A percentile compares a stretch with the other conserved stretches of the same genome.
Evolutionary conservation across 1,140 invertebrate species (phyloP).

Genomic region (Nixonia krombeini): DNA sequence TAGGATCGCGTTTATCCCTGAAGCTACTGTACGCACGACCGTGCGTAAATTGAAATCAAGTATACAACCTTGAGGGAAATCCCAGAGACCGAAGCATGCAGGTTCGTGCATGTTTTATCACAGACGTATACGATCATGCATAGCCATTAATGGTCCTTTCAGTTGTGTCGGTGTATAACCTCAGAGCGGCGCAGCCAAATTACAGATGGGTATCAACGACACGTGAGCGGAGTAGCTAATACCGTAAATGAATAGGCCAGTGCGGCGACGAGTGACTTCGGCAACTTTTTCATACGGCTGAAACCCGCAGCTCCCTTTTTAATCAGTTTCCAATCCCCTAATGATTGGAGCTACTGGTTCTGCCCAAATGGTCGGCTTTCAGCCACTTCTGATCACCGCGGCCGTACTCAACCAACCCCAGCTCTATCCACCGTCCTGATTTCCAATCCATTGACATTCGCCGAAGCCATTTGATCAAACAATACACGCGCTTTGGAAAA

Average conservation of each 20-base stretch:
- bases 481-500: conserved; percentile 39
- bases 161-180: too few species aligned
- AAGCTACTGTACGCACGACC: too few species aligned
- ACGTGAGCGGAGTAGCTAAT: conserved; percentile 66
- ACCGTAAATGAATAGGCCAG: conserved; percentile 64
- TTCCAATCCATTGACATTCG: conserved; percentile 40
- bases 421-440: conserved; percentile 14
- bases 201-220: conserved; percentile 68
- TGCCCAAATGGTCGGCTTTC: conserved; percentile 41
- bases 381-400: conserved; percentile 22
- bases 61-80: too few species aligned
- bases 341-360: conserved; percentile 61
- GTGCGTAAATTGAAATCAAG: too few species aligned
- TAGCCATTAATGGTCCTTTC: too few species aligned
- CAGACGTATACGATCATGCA: too few species aligned
- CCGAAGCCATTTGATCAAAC: conserved; percentile 40
- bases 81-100: too few species aligned
- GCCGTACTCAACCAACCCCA: conserved; percentile 10
- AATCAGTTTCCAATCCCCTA: conserved; percentile 69
- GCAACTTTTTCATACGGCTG: conserved; percentile 65
- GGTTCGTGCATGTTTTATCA: too few species aligned
- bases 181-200: conserved; percentile 51
- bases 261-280: conserved; percentile 63
- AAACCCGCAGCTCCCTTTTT: conserved; percentile 53
- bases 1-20: too few species aligned